Evolutionary conservation across 2,113 vertebrate species (phyloP).

Genomic region (Cebus imitator): DNA sequence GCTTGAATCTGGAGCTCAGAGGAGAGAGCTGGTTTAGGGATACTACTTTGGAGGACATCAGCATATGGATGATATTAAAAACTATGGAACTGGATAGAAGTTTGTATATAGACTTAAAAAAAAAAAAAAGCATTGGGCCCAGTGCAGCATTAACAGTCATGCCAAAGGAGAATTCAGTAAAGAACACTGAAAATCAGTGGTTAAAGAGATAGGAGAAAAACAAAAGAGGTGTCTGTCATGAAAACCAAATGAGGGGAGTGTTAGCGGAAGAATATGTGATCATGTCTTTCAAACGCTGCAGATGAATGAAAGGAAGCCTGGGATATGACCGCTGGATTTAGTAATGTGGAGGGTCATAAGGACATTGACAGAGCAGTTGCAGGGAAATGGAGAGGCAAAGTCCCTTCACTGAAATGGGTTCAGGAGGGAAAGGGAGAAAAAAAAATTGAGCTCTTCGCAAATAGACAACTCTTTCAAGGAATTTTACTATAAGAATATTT

Average conservation of each 20-base stretch:
- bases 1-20: neutral
- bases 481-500: neutral
- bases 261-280: neutral
- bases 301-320: fast-evolving
- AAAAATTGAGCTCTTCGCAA: neutral
- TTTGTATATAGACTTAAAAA: neutral
- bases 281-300: neutral
- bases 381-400: neutral
- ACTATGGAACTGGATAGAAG: neutral
- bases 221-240: neutral
- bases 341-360: fast-evolving
- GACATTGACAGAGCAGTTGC: neutral
- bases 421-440: neutral
- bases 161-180: neutral
- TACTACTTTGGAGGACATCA: neutral
- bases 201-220: neutral
- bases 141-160: neutral
- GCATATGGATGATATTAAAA: neutral
- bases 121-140: too few species aligned
- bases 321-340: neutral
- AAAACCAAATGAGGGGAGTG: neutral
- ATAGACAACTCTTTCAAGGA: neutral
- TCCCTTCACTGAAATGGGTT: neutral
- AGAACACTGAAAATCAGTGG: neutral
- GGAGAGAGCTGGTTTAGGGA: neutral